Percentiles rank a stretch among this genome's conserved stretches.
These are phyloP conservation scores for Austrolebias charrua DNA, from an alignment of 2,797 vertebrate species.

Conservation along the genomic window DNA sequence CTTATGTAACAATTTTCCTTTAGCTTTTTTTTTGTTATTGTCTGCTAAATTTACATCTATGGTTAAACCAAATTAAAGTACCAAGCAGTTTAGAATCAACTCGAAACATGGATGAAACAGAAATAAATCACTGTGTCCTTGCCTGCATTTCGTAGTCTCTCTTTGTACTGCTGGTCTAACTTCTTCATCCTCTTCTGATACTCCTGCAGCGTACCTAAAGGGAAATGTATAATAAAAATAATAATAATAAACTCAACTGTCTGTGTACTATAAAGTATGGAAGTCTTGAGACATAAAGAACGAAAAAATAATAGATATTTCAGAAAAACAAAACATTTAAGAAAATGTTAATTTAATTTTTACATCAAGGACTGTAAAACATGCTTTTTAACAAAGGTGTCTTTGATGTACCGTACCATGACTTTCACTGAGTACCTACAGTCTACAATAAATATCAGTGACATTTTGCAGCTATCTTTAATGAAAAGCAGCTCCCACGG, in stretches of 20 bases:
- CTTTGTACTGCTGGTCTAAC: slow-evolving; percentile 97
- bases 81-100: not conserved
- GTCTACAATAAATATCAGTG: too few relatives aligned
- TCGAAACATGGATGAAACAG: not conserved
- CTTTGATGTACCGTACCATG: too few relatives aligned
- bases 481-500: not conserved
- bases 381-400: too few relatives aligned
- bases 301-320: not conserved
- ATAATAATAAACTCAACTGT: not conserved
- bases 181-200: slow-evolving; percentile 99
- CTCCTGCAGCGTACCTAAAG: slow-evolving; percentile 92
- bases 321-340: not conserved
- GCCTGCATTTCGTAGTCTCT: slow-evolving; percentile 96
- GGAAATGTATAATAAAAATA: slow-evolving; percentile 9
- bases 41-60: too few relatives aligned
- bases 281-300: not conserved
- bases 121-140: slow-evolving; percentile 21
- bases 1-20: too few relatives aligned
- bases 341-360: too few relatives aligned
- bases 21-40: too few relatives aligned
- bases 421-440: too few relatives aligned
- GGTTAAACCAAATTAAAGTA: too few relatives aligned
- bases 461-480: too few relatives aligned
- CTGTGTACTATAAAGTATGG: not conserved
- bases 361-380: too few relatives aligned